Conservation (phyloP, 2,888 invertebrate genomes). For the Torymus aiolomorphi region DNA sequence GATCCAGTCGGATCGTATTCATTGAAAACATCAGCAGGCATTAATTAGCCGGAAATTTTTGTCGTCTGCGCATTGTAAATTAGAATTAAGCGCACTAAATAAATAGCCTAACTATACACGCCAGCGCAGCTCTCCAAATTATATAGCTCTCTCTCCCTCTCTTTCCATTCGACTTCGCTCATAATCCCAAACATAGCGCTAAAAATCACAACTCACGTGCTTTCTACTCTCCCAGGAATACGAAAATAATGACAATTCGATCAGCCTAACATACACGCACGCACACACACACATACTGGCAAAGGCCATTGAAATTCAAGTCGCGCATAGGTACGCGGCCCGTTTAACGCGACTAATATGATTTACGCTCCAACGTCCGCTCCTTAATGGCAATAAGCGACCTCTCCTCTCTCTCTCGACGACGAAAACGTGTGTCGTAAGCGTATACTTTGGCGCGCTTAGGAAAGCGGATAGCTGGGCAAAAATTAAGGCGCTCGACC, state of each 20-base stretch:
- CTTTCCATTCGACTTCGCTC: neutral
- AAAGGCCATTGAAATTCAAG: slow-evolving; percentile 37
- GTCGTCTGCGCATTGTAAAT: slow-evolving; percentile 38
- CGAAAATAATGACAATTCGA: slow-evolving; percentile 41
- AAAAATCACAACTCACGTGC: slow-evolving; percentile 5
- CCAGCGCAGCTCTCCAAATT: slow-evolving; percentile 24
- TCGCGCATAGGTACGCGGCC: slow-evolving; percentile 14
- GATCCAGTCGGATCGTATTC: neutral
- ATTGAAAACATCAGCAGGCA: slow-evolving; percentile 22
- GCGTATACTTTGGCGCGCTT: slow-evolving; percentile 10
- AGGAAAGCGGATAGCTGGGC: slow-evolving; percentile 30
- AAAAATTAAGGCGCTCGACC: slow-evolving; percentile 11
- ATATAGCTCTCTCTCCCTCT: slow-evolving; percentile 6
- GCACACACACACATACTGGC: neutral
- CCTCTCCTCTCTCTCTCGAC: neutral
- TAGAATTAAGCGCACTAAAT: slow-evolving; percentile 28
- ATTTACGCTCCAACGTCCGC: slow-evolving; percentile 39
- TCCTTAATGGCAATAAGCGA: slow-evolving; percentile 25
- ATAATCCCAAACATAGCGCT: neutral
- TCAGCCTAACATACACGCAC: neutral
- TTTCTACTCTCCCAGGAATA: slow-evolving; percentile 4
- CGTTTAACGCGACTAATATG: slow-evolving; percentile 25
- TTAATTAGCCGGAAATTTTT: slow-evolving; percentile 41
- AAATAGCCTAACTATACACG: neutral
- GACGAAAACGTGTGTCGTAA: slow-evolving; percentile 37